Evolutionary conservation across 2,113 vertebrate genomes (phyloP).

Genomic region (Rousettus leschenaultii): DNA sequence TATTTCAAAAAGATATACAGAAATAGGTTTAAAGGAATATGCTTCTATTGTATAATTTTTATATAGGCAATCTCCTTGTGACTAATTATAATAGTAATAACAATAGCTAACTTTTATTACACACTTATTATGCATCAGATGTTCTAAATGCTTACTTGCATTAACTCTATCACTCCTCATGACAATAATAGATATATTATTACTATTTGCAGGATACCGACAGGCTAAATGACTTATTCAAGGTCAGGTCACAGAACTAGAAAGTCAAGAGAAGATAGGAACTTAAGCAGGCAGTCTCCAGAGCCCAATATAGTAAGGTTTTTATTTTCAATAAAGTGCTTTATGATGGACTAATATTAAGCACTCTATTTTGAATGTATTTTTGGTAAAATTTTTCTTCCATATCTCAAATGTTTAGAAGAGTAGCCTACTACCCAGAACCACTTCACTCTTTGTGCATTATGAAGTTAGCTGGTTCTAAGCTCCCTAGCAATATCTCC

Average conservation of each 20-base stretch:
- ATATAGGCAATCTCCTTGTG: background rate
- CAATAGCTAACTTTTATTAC: background rate
- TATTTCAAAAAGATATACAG: conserved; percentile 24
- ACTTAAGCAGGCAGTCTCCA: background rate
- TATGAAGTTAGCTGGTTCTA: conserved; percentile 66
- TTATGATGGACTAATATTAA: conserved; percentile 22
- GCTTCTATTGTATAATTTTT: background rate
- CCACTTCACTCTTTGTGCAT: conserved; percentile 21
- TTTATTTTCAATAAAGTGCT: conserved; percentile 48
- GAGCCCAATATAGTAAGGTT: background rate
- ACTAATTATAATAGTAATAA: conserved; percentile 15
- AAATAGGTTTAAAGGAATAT: conserved; percentile 1
- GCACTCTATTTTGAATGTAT: conserved; percentile 12
- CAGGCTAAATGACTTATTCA: background rate
- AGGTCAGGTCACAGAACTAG: background rate
- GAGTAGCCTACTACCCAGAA: conserved; percentile 7
- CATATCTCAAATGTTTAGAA: conserved; percentile 23
- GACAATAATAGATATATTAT: background rate
- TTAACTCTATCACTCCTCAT: background rate
- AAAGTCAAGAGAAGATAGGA: background rate
- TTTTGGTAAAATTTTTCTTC: conserved; percentile 41
- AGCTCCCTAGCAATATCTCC: conserved; percentile 64
- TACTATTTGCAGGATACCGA: background rate
- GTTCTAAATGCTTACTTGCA: background rate
- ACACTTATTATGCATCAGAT: background rate